These are phyloP conservation scores for Exephanes ischioxanthus DNA, from an alignment of 2,888 invertebrate species.

Conservation along the genomic window DNA sequence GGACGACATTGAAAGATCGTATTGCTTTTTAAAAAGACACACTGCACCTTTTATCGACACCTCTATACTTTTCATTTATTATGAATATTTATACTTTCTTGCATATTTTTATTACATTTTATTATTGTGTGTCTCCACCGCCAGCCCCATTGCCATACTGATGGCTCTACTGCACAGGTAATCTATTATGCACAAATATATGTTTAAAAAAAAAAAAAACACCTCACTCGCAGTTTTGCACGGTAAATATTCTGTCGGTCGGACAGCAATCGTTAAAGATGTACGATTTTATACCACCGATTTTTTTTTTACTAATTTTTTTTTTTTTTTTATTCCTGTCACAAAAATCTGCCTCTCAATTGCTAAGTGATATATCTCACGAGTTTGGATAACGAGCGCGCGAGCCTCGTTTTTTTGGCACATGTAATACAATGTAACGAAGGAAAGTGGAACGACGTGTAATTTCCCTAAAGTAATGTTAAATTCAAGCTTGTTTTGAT, in stretches of 20 bases:
- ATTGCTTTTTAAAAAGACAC: conserved; percentile 24
- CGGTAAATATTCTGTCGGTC: conserved; percentile 75
- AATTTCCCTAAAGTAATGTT: conserved; percentile 9
- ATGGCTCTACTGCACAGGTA: conserved; percentile 98
- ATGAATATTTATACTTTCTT: conserved; percentile 81
- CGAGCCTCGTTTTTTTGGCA: conserved; percentile 24
- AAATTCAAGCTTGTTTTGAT: conserved; percentile 33
- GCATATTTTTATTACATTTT: conserved; percentile 85
- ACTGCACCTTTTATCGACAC: conserved; percentile 45
- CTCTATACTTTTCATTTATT: conserved; percentile 65
- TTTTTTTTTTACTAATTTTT: conserved; percentile 45
- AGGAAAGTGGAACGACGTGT: neutral
- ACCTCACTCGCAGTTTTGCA: conserved; percentile 79
- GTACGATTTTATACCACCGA: conserved; percentile 49
- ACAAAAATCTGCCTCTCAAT: conserved; percentile 46
- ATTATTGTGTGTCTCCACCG: conserved; percentile 90
- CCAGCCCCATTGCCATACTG: conserved; percentile 98
- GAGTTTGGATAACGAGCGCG: neutral
- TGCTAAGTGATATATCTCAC: conserved; percentile 32
- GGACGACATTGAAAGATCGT: conserved; percentile 40
- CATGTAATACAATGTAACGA: neutral
- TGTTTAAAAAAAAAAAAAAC: conserved; percentile 74
- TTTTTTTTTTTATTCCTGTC: conserved; percentile 26
- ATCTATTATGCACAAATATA: conserved; percentile 86
- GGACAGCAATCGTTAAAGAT: conserved; percentile 63